phyloP scores from a whole-genome alignment of 2,797 vertebrate genomes.

The Enteromius viviparus region DNA sequence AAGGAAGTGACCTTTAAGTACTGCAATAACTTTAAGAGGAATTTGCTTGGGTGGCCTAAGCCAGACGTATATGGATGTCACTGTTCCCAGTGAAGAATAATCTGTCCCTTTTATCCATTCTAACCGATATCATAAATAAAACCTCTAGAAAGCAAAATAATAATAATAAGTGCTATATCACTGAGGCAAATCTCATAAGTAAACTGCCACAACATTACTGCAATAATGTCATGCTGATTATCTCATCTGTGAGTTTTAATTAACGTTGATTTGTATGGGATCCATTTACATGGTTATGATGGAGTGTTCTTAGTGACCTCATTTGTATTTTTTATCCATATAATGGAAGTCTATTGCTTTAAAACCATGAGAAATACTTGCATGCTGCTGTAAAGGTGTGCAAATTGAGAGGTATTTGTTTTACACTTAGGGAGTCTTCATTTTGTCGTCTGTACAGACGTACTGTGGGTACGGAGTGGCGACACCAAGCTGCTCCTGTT shows the following conservation, averaged over 20 bases:
- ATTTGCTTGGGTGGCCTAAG: slow-evolving; percentile 14
- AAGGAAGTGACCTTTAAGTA: slow-evolving; percentile 25
- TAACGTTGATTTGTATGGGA: no score
- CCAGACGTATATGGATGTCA: background rate
- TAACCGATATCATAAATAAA: background rate
- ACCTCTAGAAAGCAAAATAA: background rate
- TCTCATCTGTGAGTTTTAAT: no score
- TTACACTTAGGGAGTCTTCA: slow-evolving; percentile 22
- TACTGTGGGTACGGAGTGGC: slow-evolving; percentile 28
- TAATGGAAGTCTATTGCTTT: background rate
- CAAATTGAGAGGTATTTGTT: slow-evolving; percentile 15
- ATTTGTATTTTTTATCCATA: background rate
- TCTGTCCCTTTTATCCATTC: slow-evolving; percentile 11
- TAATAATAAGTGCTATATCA: no score
- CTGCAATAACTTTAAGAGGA: background rate
- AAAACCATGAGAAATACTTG: background rate
- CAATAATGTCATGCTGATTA: no score
- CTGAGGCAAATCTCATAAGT: no score
- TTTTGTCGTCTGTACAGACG: slow-evolving; percentile 38
- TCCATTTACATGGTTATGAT: no score
- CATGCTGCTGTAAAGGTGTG: background rate
- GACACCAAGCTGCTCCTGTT: slow-evolving; percentile 54
- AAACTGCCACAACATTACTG: no score
- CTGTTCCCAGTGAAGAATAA: background rate
- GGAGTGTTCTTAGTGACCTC: background rate